A percentile compares a stretch with the other conserved stretches of the same genome.
phyloP scores from a whole-genome alignment of 1,140 invertebrate genomes.

The Drosophila obscura region DNA sequence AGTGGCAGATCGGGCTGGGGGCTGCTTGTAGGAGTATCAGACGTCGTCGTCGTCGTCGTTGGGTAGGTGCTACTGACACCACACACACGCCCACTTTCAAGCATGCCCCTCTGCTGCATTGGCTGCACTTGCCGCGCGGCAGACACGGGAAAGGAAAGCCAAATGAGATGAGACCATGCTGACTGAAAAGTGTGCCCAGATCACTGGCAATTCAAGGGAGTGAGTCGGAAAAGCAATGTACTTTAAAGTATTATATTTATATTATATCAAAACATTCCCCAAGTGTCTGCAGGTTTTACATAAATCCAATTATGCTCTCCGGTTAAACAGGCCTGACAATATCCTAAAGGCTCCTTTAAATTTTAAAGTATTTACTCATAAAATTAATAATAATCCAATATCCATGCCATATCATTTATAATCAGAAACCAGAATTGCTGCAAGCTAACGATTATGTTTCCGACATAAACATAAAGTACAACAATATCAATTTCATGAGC shows the following conservation, averaged over 20 bases:
- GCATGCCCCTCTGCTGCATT: slow-evolving; percentile 30
- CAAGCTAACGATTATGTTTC: slow-evolving; percentile 29
- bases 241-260: too few species aligned
- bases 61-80: slow-evolving; percentile 73
- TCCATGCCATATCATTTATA: neutral
- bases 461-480: slow-evolving; percentile 40
- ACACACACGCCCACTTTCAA: slow-evolving; percentile 59
- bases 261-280: too few species aligned
- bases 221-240: too few species aligned
- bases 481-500: slow-evolving; percentile 50
- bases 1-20: slow-evolving; percentile 34
- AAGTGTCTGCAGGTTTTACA: too few species aligned
- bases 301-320: too few species aligned
- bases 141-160: slow-evolving; percentile 8
- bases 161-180: slow-evolving; percentile 32
- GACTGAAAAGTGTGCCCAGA: slow-evolving; percentile 8
- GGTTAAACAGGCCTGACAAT: too few species aligned
- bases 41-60: slow-evolving; percentile 35
- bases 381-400: slow-evolving; percentile 13
- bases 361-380: neutral
- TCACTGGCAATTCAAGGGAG: neutral
- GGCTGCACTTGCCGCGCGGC: slow-evolving; percentile 27
- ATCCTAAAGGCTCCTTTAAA: too few species aligned
- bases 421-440: slow-evolving; percentile 27
- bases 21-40: slow-evolving; percentile 37